Evolutionary conservation across 2,888 invertebrate genomes (phyloP).

Genomic region (Lottia scabra): DNA sequence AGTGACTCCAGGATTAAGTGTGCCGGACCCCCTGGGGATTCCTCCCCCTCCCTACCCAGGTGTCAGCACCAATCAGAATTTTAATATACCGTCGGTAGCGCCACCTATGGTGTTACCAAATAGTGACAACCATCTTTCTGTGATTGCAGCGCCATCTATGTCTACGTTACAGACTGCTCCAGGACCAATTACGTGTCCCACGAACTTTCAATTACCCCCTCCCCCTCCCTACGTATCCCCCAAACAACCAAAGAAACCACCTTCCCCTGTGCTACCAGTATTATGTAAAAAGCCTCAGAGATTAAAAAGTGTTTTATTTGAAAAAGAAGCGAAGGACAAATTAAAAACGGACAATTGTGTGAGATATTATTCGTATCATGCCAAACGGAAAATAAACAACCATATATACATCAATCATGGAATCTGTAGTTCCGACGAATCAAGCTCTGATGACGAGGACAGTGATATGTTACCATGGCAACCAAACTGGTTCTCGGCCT

Average conservation of each 20-base stretch:
- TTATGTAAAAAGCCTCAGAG: conserved; percentile 46
- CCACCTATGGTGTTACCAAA: conserved; percentile 2
- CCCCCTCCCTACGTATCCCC: conserved; percentile 19
- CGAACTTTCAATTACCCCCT: conserved; percentile 13
- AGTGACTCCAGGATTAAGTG: conserved; percentile 9
- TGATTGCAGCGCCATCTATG: not conserved
- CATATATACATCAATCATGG: conserved; percentile 48
- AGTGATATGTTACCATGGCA: conserved; percentile 62
- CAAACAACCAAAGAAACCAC: conserved; percentile 13
- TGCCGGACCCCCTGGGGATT: conserved; percentile 20
- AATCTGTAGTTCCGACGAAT: conserved; percentile 57
- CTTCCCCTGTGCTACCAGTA: conserved; percentile 33
- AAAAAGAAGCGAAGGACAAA: conserved; percentile 54
- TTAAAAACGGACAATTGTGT: conserved; percentile 58
- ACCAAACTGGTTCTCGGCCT: conserved; percentile 58
- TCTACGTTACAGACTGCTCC: conserved; percentile 5
- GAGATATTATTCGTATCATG: conserved; percentile 49
- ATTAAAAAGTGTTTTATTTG: conserved; percentile 50
- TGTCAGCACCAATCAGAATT: conserved; percentile 15
- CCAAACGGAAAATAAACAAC: conserved; percentile 48
- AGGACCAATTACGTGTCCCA: not conserved
- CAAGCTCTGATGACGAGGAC: conserved; percentile 52
- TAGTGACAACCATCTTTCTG: not conserved
- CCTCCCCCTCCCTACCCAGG: conserved; percentile 30
- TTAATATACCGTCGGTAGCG: conserved; percentile 13